A percentile compares a stretch with the other conserved stretches of the same genome.
phyloP scores from a whole-genome alignment of 2,113 vertebrate genomes.

The Poecilia latipinna region DNA sequence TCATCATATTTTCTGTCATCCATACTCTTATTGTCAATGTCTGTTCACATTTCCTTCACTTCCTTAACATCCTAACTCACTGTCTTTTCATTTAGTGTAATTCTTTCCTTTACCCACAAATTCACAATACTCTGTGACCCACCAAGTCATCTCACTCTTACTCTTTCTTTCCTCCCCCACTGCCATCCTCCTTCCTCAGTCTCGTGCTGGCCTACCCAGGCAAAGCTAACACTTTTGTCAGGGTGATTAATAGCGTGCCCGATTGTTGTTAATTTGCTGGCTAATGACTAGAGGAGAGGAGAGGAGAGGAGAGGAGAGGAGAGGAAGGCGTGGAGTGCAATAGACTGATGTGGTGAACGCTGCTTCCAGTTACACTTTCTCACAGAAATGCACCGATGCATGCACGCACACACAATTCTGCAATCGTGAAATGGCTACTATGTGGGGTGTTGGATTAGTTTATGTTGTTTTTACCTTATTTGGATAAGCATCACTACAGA shows the following conservation, averaged over 20 bases:
- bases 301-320: constrained; percentile 79
- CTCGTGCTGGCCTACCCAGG: constrained; percentile 80
- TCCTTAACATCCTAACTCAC: constrained; percentile 9
- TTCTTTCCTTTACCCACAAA: neutral
- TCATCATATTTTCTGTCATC: neutral
- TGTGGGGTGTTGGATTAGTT: neutral
- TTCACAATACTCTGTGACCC: constrained; percentile 18
- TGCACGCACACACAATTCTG: neutral
- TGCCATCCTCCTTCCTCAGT: constrained; percentile 32
- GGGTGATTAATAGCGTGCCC: constrained; percentile 97
- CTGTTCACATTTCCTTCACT: constrained; percentile 15
- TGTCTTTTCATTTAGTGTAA: constrained; percentile 10
- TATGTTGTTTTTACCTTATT: neutral
- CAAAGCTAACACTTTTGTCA: constrained; percentile 95
- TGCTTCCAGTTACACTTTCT: constrained; percentile 76
- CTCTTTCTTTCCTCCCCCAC: constrained; percentile 20
- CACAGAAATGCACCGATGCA: constrained; percentile 1
- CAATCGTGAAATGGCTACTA: neutral
- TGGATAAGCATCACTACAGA: too few relatives aligned
- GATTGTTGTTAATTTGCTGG: constrained; percentile 98
- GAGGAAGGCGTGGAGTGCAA: constrained; percentile 81
- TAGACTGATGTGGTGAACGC: constrained; percentile 95
- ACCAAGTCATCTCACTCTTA: constrained; percentile 3
- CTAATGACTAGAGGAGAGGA: constrained; percentile 91
- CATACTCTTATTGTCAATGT: neutral